Base-by-base conservation (phyloP, 2,888 invertebrate species). In the Bedellia somnulentella region DNA sequence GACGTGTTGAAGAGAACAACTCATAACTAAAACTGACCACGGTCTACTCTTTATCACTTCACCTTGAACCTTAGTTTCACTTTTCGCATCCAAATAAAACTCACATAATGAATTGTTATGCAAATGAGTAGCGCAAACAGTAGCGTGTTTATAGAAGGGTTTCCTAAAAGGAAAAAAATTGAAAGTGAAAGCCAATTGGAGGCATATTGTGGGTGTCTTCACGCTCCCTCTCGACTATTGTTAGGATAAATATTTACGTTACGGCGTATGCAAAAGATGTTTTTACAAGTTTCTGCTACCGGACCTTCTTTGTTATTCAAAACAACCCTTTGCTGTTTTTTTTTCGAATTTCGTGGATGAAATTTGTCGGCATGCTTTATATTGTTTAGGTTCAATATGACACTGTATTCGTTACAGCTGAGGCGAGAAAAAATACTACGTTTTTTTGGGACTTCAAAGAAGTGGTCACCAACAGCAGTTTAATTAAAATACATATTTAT, bases 141-240 rank as follows among this genome's bases (percentile, higher is more conserved):
- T 66, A 70, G 75, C 62, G 24, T 31, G 39, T 57, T 60, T 57
- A 57, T 60, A 50, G 58, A 64, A 63, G 59, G 66, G 64, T 62
- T 71, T 60, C 58, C 55, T 44, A 58, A 62, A 66, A 50, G 36
- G n/a, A 35, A 35, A 41, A 47, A 57, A 58, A 21, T 17, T 43
- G 49, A 67, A 67, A 75, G 71, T 68, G 73, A 71, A 71, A 71
- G 63, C 58, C 68, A 62, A 59, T 57, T 66, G 64, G 57, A 43
- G 39, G 57, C 66, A 60, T 51, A 68, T 63, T 68, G 70, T 61
- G 39, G 43, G 36, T 34, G 43, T 39, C 49, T 59, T 57, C 61
- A 66, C 63, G 64, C 64, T 59, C 61, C 62, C 59, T 55, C 45
- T 44, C 17, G 35, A 36, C 59, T 51, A 58, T 70, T 64, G 61